Percentiles rank a stretch among this genome's conserved stretches.
phyloP scores from a whole-genome alignment of 23 tunicate genomes.

The Halocynthia roretzi region DNA sequence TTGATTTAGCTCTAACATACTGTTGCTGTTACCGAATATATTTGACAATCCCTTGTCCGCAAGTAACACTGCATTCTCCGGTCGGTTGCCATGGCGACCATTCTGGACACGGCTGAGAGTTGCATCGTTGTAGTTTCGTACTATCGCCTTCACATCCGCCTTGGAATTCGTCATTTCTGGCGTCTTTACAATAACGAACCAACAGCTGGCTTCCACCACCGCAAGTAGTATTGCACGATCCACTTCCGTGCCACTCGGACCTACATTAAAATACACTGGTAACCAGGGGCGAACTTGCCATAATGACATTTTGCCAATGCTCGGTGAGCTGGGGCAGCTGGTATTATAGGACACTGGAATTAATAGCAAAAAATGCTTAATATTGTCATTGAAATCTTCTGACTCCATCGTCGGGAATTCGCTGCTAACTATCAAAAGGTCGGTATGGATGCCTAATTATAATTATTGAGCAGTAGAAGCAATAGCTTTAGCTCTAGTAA shows the following conservation, averaged over 20 bases:
- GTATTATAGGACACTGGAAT: not conserved
- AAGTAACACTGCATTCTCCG: slow-evolving; percentile 32
- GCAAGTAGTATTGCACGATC: slow-evolving; percentile 44
- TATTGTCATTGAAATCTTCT: not conserved
- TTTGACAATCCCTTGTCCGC: slow-evolving; percentile 33
- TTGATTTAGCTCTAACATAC: too few relatives aligned
- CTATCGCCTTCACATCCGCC: slow-evolving; percentile 32
- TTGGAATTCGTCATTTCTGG: slow-evolving; percentile 3
- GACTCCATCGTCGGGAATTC: too few relatives aligned
- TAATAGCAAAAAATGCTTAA: not conserved
- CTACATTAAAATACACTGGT: slow-evolving; percentile 7
- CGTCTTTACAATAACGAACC: slow-evolving; percentile 46
- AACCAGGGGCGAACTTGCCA: not conserved
- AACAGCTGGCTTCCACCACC: slow-evolving; percentile 33
- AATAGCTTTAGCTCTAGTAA: too few relatives aligned
- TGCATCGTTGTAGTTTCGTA: slow-evolving; percentile 27
- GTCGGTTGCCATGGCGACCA: slow-evolving; percentile 39
- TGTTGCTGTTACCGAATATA: not conserved
- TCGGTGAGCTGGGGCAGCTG: not conserved
- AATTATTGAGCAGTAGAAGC: too few relatives aligned
- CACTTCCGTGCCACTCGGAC: slow-evolving; percentile 45
- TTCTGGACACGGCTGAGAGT: slow-evolving; percentile 40
- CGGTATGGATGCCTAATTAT: too few relatives aligned
- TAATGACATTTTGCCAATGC: not conserved
- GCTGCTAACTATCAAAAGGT: too few relatives aligned